phyloP scores from a whole-genome alignment of 2,113 vertebrate species.

The Zosterops lateralis region DNA sequence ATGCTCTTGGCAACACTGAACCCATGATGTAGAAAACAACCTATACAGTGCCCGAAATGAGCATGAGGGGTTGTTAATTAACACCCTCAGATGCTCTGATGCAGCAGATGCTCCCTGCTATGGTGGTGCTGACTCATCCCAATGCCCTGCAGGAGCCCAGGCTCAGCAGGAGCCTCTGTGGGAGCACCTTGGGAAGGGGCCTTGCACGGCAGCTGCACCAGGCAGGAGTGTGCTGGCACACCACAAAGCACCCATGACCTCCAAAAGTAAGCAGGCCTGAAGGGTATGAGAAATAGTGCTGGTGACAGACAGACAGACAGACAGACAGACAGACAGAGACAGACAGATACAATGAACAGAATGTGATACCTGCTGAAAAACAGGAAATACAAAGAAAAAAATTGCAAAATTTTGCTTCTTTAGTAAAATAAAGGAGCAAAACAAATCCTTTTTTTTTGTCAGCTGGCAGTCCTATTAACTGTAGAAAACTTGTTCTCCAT shows the following conservation, averaged over 20 bases:
- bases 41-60: neutral
- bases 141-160: neutral
- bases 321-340: neutral
- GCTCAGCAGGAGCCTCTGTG: neutral
- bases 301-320: neutral
- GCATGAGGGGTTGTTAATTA: neutral
- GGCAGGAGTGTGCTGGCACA: neutral
- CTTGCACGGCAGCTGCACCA: neutral
- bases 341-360: neutral
- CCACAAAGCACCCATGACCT: neutral
- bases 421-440: neutral
- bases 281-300: neutral
- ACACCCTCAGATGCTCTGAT: neutral
- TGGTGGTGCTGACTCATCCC: neutral
- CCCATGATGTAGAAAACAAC: neutral
- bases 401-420: neutral
- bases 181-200: neutral
- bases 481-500: neutral
- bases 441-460: neutral
- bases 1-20: neutral
- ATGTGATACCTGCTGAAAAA: neutral
- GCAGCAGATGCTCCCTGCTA: neutral
- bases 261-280: neutral
- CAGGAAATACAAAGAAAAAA: neutral
- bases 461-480: neutral